A percentile compares a stretch with the other conserved stretches of the same genome.
phyloP scores from a whole-genome alignment of 2,113 vertebrate genomes.

The Sinocyclocheilus grahami region DNA sequence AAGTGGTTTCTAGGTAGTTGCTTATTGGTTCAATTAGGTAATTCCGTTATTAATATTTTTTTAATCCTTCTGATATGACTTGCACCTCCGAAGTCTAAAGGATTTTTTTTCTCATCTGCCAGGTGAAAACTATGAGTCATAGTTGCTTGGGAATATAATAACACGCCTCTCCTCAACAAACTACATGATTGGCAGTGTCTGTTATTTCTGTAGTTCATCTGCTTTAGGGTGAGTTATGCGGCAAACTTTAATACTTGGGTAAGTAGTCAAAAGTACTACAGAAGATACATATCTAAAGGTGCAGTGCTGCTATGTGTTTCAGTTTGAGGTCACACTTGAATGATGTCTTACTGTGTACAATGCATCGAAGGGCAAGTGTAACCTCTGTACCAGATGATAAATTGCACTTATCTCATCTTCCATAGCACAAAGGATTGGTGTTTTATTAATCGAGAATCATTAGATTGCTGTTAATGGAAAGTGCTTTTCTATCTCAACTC shows the following conservation, averaged over 20 bases:
- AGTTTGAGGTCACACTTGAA: neutral
- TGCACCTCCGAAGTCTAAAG: neutral
- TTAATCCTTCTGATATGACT: neutral
- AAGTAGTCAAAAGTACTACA: neutral
- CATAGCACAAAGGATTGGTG: constrained; percentile 41
- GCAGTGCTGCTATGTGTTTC: neutral
- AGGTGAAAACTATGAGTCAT: neutral
- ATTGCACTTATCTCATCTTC: constrained; percentile 34
- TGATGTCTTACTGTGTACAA: neutral
- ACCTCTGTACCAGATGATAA: constrained; percentile 34
- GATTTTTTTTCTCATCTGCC: neutral
- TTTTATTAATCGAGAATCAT: constrained; percentile 63
- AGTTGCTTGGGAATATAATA: neutral
- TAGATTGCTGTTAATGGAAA: constrained; percentile 54
- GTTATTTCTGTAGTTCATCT: neutral
- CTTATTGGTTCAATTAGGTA: neutral
- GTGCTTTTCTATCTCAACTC: constrained; percentile 50
- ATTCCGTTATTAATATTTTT: neutral
- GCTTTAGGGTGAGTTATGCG: too few relatives aligned
- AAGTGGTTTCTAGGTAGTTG: neutral
- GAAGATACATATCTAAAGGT: neutral
- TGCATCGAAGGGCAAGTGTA: constrained; percentile 23
- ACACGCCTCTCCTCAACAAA: neutral
- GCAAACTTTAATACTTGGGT: neutral
- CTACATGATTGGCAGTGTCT: neutral